Evolutionary conservation across 1,140 invertebrate species (phyloP).

Genomic region (Solenopsis fugax): DNA sequence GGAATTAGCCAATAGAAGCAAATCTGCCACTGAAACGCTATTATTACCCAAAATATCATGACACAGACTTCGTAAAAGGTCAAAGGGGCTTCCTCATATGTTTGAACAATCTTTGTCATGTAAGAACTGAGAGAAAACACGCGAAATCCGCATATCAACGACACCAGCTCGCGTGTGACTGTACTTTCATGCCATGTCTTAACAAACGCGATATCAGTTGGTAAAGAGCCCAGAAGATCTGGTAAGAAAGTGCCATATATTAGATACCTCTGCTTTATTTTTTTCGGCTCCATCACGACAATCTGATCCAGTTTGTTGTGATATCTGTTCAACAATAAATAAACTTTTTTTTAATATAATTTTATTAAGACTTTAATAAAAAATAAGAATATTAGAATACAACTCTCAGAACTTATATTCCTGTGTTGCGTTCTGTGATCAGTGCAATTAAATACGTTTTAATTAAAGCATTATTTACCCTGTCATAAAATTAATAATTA

Average conservation of each 20-base stretch:
- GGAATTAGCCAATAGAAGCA: constrained; percentile 83
- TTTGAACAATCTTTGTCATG: constrained; percentile 66
- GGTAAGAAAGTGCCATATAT: constrained; percentile 75
- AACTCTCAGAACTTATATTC: background rate
- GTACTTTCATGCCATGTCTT: constrained; percentile 58
- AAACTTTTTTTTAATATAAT: constrained; percentile 11
- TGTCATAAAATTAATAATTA: constrained; percentile 82
- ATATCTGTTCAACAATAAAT: constrained; percentile 73
- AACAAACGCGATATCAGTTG: constrained; percentile 79
- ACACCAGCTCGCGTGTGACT: constrained; percentile 73
- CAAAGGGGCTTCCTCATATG: constrained; percentile 66
- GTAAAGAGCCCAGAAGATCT: constrained; percentile 81
- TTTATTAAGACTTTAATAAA: constrained; percentile 6
- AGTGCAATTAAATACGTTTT: background rate
- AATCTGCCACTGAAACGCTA: constrained; percentile 82
- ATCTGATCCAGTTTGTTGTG: constrained; percentile 74
- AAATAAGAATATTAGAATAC: background rate
- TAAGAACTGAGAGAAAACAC: constrained; percentile 78
- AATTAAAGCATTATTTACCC: constrained; percentile 76
- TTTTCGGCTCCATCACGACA: constrained; percentile 75
- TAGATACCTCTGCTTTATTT: constrained; percentile 77
- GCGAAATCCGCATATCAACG: constrained; percentile 79
- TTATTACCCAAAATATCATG: constrained; percentile 75
- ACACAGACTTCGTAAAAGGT: constrained; percentile 72
- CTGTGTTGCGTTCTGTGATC: background rate